Evolutionary conservation across 1,140 invertebrate species (phyloP).

Genomic region (Panagrolaimus sp.): DNA sequence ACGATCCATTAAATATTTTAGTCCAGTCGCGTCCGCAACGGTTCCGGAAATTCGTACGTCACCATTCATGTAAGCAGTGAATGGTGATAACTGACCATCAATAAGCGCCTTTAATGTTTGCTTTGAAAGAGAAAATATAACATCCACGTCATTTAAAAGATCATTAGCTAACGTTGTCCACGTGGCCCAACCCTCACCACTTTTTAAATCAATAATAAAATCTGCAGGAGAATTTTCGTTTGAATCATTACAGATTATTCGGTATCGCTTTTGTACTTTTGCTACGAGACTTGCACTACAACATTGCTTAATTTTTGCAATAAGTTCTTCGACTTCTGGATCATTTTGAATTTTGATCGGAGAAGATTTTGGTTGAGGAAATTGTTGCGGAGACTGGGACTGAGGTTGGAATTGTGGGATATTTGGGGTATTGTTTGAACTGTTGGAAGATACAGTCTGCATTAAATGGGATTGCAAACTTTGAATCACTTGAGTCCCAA

Average conservation of each 20-base stretch:
- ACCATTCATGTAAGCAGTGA: constrained; percentile 42
- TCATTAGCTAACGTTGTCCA: background rate
- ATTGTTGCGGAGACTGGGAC: background rate
- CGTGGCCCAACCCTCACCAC: constrained; percentile 15
- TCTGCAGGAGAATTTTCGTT: background rate
- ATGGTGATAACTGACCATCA: constrained; percentile 30
- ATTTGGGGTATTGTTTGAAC: background rate
- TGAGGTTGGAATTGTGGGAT: background rate
- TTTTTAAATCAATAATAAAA: constrained; percentile 17
- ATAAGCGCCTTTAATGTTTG: constrained; percentile 31
- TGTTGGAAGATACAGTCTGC: background rate
- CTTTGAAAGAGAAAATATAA: constrained; percentile 25
- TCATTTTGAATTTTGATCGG: background rate
- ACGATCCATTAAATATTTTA: constrained; percentile 34
- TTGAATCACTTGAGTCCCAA: constrained; percentile 31
- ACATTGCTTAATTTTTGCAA: constrained; percentile 24
- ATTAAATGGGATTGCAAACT: constrained; percentile 1
- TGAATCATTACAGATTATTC: constrained; percentile 29
- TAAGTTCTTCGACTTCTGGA: constrained; percentile 18
- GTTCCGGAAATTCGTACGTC: constrained; percentile 31
- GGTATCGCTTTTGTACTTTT: constrained; percentile 31
- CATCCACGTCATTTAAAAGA: background rate
- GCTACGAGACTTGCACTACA: constrained; percentile 25
- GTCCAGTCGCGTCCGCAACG: constrained; percentile 30
- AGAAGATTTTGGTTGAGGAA: background rate